A percentile compares a stretch with the other conserved stretches of the same genome.
These are phyloP conservation scores for Pseudomyrmex concolor DNA, from an alignment of 1,140 invertebrate species.

Conservation along the genomic window DNA sequence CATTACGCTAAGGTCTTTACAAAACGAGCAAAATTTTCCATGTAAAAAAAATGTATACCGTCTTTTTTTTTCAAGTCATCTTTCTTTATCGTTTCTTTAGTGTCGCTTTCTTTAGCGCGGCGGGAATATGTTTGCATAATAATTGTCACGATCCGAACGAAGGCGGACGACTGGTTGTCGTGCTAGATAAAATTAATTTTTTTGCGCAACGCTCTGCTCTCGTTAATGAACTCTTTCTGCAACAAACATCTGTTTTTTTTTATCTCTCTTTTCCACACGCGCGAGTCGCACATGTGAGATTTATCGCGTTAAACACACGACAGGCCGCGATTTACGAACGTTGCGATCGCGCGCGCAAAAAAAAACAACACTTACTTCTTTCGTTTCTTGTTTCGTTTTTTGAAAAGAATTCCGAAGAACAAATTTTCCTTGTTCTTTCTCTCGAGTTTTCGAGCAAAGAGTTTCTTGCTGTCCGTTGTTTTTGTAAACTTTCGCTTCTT, in stretches of 20 bases:
- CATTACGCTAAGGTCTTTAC: no score
- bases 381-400: no score
- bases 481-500: background rate
- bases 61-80: no score
- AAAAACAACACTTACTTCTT: background rate
- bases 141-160: no score
- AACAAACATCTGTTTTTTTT: background rate
- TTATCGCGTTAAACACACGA: background rate
- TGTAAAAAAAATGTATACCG: no score
- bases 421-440: slow-evolving; percentile 1
- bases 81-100: no score
- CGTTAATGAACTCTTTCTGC: background rate
- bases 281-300: background rate
- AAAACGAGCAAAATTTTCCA: no score
- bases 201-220: background rate
- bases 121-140: no score
- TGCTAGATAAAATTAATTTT: no score
- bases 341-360: background rate
- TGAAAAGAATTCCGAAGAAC: background rate
- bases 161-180: no score
- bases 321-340: background rate
- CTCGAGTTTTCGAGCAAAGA: no score
- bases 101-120: no score
- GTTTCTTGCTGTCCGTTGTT: background rate
- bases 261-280: background rate